These are phyloP conservation scores for Chloroceryle inda DNA, from an alignment of 2,797 vertebrate species.

Conservation along the genomic window DNA sequence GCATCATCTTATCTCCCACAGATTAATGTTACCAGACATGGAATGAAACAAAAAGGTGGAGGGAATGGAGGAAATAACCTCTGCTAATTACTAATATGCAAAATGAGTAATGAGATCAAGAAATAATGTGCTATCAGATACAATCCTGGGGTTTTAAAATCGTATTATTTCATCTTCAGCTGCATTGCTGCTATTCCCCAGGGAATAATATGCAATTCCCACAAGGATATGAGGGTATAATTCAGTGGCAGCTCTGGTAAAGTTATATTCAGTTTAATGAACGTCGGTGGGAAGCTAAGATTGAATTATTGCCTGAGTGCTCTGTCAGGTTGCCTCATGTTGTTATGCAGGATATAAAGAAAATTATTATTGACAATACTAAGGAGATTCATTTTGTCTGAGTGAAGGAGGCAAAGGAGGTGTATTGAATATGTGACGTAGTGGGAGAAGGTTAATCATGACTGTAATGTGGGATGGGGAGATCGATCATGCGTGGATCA, in stretches of 20 bases:
- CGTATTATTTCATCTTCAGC: conserved; percentile 68
- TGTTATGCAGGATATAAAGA: conserved; percentile 67
- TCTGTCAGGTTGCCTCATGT: conserved; percentile 67
- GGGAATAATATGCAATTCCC: conserved; percentile 66
- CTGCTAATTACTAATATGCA: conserved; percentile 61
- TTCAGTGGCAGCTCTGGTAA: conserved; percentile 63
- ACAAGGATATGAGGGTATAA: conserved; percentile 48
- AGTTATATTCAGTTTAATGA: conserved; percentile 74
- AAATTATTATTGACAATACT: conserved; percentile 74
- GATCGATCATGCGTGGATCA: conserved; percentile 54
- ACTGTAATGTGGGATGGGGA: conserved; percentile 45
- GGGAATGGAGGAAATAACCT: conserved; percentile 18
- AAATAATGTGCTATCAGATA: conserved; percentile 57
- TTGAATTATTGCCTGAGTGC: conserved; percentile 69
- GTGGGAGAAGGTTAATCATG: conserved; percentile 66
- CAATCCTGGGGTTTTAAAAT: conserved; percentile 56
- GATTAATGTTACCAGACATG: conserved; percentile 29
- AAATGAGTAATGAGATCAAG: conserved; percentile 55
- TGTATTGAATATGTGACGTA: conserved; percentile 68
- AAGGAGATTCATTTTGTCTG: conserved; percentile 69
- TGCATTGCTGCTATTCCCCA: conserved; percentile 43
- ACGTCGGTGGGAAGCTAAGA: conserved; percentile 53
- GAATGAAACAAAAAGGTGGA: conserved; percentile 16
- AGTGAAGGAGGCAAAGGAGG: conserved; percentile 53
- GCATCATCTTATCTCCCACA: background rate